Conservation (phyloP, 23 tunicate species). For the Diplosoma virens region DNA sequence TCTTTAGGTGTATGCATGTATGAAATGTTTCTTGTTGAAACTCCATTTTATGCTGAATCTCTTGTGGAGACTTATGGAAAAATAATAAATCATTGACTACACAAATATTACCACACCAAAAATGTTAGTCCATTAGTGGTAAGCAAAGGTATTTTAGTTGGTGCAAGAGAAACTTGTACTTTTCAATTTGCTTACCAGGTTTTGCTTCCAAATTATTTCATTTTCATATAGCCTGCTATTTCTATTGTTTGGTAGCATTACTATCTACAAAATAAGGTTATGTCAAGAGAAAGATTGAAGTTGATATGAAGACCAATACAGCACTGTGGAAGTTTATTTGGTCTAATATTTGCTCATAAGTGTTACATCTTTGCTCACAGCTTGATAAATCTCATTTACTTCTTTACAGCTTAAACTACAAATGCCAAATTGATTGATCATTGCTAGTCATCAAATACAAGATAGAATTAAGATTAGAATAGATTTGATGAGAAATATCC, state of each 20-base stretch:
- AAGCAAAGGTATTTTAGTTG: too few species aligned
- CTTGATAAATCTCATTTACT: neutral
- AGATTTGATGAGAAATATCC: neutral
- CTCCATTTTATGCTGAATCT: constrained; percentile 98
- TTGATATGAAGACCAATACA: neutral
- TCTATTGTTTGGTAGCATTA: neutral
- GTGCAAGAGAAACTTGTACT: too few species aligned
- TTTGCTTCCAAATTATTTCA: neutral
- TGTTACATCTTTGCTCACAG: neutral
- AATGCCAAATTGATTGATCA: neutral
- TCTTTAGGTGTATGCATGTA: constrained; percentile 98
- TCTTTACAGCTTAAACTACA: neutral
- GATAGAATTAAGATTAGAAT: neutral
- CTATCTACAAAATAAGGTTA: neutral
- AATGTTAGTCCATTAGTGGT: constrained; percentile 41
- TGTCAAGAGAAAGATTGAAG: neutral
- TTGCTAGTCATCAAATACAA: neutral
- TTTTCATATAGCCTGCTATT: neutral
- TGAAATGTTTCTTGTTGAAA: constrained; percentile 98
- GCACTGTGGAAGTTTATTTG: neutral
- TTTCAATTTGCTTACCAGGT: neutral
- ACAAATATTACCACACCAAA: constrained; percentile 36
- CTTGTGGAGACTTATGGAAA: constrained; percentile 96
- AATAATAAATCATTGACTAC: constrained; percentile 78
- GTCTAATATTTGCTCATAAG: neutral